These are phyloP conservation scores for Sipha maydis DNA, from an alignment of 2,888 invertebrate species.

Conservation along the genomic window DNA sequence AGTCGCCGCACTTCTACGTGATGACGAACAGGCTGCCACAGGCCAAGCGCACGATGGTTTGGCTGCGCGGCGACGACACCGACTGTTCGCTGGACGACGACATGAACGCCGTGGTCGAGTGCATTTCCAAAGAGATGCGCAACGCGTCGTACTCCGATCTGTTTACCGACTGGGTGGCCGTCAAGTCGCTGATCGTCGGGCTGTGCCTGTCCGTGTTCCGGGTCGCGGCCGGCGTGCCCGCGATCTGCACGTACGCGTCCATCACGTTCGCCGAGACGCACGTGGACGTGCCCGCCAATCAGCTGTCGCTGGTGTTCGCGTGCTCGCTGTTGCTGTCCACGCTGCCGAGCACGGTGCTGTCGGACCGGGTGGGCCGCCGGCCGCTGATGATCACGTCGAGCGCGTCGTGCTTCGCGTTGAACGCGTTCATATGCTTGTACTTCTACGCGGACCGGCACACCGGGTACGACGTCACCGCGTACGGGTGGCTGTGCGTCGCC, in stretches of 20 bases:
- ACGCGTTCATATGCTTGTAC: slow-evolving; percentile 70
- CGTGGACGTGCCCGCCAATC: not conserved
- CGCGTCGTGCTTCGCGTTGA: slow-evolving; percentile 71
- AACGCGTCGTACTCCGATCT: slow-evolving; percentile 47
- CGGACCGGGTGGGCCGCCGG: slow-evolving; percentile 63
- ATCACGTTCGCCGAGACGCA: slow-evolving; percentile 41
- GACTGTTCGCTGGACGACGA: slow-evolving; percentile 62
- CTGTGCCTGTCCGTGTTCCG: slow-evolving; percentile 55
- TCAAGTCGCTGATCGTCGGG: slow-evolving; percentile 64
- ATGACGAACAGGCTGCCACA: slow-evolving; percentile 70
- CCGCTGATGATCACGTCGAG: slow-evolving; percentile 71
- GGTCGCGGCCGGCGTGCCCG: slow-evolving; percentile 55
- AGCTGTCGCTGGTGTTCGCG: not conserved
- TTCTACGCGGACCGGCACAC: slow-evolving; percentile 67
- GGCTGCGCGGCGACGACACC: slow-evolving; percentile 62
- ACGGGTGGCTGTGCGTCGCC: slow-evolving; percentile 65
- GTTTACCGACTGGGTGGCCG: slow-evolving; percentile 65
- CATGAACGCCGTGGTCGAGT: slow-evolving; percentile 49
- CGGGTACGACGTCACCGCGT: slow-evolving; percentile 68
- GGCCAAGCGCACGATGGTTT: slow-evolving; percentile 67
- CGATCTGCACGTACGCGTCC: slow-evolving; percentile 60
- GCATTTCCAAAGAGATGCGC: slow-evolving; percentile 19
- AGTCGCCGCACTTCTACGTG: slow-evolving; percentile 74
- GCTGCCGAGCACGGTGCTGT: slow-evolving; percentile 62
- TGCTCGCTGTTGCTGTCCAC: not conserved